phyloP scores from a whole-genome alignment of 2,888 invertebrate species.

The Drosophila nr. fundita region DNA sequence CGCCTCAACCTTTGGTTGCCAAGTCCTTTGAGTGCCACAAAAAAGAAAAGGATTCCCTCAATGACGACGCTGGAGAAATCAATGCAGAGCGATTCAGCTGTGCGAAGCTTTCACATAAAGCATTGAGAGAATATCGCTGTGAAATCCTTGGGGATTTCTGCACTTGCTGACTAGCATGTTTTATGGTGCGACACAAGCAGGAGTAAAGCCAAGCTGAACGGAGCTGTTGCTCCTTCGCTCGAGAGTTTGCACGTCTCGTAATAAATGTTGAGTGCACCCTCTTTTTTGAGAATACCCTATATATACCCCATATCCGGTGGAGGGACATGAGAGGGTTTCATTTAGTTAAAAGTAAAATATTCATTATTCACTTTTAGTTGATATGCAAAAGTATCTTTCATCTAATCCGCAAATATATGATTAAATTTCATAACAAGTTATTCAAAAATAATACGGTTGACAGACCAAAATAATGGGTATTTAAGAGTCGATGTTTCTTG shows the following conservation, averaged over 20 bases:
- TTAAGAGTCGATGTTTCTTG: neutral
- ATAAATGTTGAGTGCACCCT: conserved; percentile 54
- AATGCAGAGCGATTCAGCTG: conserved; percentile 47
- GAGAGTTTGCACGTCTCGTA: conserved; percentile 40
- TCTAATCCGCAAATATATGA: neutral
- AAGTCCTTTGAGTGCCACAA: conserved; percentile 57
- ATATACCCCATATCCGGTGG: conserved; percentile 15
- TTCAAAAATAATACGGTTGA: neutral
- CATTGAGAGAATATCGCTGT: conserved; percentile 63
- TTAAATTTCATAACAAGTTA: neutral
- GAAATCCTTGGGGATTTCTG: conserved; percentile 71
- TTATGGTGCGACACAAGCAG: conserved; percentile 30
- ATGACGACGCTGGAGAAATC: conserved; percentile 67
- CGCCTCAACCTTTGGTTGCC: neutral
- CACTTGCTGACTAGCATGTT: conserved; percentile 74
- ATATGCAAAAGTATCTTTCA: neutral
- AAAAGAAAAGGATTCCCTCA: conserved; percentile 33
- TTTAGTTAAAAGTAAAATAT: neutral
- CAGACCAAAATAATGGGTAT: conserved; percentile 7
- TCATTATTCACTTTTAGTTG: neutral
- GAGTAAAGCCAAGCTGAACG: conserved; percentile 3
- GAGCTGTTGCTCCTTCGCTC: conserved; percentile 15
- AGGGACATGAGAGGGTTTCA: neutral
- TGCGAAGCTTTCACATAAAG: conserved; percentile 68
- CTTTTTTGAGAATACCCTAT: conserved; percentile 14